phyloP scores from a whole-genome alignment of 2,797 vertebrate species.

The Phyllotis vaccarum region DNA sequence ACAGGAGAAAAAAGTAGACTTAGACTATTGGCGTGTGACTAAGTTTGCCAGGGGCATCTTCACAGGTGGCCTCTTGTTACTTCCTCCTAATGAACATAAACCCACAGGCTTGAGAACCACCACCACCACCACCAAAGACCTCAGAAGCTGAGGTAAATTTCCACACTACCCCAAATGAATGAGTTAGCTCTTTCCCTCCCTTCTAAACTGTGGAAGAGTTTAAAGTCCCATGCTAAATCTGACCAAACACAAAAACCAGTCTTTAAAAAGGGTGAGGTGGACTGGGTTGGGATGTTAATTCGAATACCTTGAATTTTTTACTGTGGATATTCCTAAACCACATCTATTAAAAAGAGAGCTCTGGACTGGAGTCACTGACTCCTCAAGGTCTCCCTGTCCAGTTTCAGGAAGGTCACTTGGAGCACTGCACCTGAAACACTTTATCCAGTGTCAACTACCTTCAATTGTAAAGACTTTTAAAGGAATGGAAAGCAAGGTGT shows the following conservation, averaged over 20 bases:
- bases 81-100: background rate
- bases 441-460: background rate
- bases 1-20: background rate
- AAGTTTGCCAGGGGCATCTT: background rate
- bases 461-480: slow-evolving; percentile 1
- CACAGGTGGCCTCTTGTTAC: background rate
- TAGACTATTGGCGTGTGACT: background rate
- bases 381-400: background rate
- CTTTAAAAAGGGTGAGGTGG: background rate
- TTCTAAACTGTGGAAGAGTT: background rate
- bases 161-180: background rate
- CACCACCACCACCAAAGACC: background rate
- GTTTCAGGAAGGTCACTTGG: slow-evolving; percentile 29
- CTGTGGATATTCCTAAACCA: background rate
- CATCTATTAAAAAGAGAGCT: slow-evolving; percentile 30
- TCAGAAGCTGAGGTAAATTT: slow-evolving; percentile 39
- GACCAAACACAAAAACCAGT: slow-evolving; percentile 23
- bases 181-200: background rate
- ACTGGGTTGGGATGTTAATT: background rate
- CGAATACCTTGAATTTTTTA: background rate
- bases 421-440: background rate
- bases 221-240: background rate
- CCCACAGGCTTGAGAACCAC: slow-evolving; percentile 36
- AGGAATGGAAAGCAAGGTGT: background rate
- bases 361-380: background rate